Evolutionary conservation across 2,113 vertebrate genomes (phyloP).

Genomic region (Trematomus loennbergii): DNA sequence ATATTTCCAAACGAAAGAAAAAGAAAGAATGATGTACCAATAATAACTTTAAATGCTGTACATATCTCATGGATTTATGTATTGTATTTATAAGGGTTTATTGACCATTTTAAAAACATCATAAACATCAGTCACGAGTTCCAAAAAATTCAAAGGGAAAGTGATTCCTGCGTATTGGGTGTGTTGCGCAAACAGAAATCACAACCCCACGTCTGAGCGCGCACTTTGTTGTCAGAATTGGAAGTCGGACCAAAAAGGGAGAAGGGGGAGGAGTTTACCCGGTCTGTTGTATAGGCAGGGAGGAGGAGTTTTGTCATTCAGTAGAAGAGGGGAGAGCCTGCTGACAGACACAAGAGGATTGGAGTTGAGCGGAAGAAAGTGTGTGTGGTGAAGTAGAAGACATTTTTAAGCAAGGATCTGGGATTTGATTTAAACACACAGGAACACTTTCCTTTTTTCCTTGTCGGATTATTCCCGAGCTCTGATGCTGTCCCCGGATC

Average conservation of each 20-base stretch:
- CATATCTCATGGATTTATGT: too few relatives aligned
- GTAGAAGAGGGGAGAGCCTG: slow-evolving; percentile 51
- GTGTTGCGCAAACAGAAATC: slow-evolving; percentile 53
- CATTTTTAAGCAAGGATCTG: background rate
- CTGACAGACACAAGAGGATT: slow-evolving; percentile 59
- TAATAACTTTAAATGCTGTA: background rate
- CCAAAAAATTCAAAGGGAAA: background rate
- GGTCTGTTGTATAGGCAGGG: slow-evolving; percentile 48
- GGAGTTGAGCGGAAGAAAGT: slow-evolving; percentile 25
- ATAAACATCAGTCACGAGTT: background rate
- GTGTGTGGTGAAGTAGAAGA: slow-evolving; percentile 5
- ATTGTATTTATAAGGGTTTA: background rate
- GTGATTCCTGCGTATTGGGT: background rate
- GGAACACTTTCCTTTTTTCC: slow-evolving; percentile 5
- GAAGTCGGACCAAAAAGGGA: slow-evolving; percentile 20
- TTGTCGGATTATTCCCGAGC: slow-evolving; percentile 58
- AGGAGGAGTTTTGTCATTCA: slow-evolving; percentile 75
- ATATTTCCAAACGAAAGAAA: too few relatives aligned
- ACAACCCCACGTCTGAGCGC: slow-evolving; percentile 25
- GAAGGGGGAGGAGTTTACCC: slow-evolving; percentile 29
- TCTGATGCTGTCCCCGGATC: slow-evolving; percentile 83
- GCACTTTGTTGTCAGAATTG: slow-evolving; percentile 46
- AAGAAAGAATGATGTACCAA: too few relatives aligned
- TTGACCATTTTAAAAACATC: background rate
- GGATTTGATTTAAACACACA: background rate